Evolutionary conservation across 2,888 invertebrate species (phyloP), one percentile per base, ranked within the genome.

Genomic region (Drosophila formosana): DNA sequence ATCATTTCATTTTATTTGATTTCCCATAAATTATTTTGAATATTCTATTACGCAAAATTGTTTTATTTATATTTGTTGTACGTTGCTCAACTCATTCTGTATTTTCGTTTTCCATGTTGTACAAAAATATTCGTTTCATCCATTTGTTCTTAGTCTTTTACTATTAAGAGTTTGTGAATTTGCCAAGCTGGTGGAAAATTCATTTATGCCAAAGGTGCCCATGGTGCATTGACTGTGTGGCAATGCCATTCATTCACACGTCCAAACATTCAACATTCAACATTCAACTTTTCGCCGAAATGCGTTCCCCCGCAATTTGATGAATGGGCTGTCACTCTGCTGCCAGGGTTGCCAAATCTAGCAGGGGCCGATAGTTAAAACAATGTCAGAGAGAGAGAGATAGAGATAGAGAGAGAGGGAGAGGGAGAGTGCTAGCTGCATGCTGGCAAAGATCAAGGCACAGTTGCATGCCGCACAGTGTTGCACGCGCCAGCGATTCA

Each of bases 241-340:
- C 30, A 30, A 6, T 30, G 37, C 65, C 75, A 78, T 78, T 78
- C 70, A 70, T 78, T 78, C 70, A 70, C 79, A 75, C 75, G 63
- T 79, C 78, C 61, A 64, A 61, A 4, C 4, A n/a, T 37, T 37
- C n/a, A 37, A n/a, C n/a, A n/a, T 37, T n/a, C 11, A 37, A n/a
- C 3, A 37, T n/a, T 37, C 37, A 5, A 37, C 37, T 66, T 61
- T 55, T 73, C 67, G 62, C 46, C 80, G 43, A 71, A 80, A 71
- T 58, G 66, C 77, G 57, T 49, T 30, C 43, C 46, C 26, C 72
- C 63, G 3, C 37, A n/a, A 64, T 72, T 83, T 83, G 82, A 83
- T 87, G 88, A 87, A 83, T 83, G 89, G 69, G 37, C 89, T 82
- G 86, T 87, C 72, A 66, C 52, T 58, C 67, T 66, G 66, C 62